Evolutionary conservation across 2,888 invertebrate species (phyloP).

Genomic region (Camptogramma bilineatum): DNA sequence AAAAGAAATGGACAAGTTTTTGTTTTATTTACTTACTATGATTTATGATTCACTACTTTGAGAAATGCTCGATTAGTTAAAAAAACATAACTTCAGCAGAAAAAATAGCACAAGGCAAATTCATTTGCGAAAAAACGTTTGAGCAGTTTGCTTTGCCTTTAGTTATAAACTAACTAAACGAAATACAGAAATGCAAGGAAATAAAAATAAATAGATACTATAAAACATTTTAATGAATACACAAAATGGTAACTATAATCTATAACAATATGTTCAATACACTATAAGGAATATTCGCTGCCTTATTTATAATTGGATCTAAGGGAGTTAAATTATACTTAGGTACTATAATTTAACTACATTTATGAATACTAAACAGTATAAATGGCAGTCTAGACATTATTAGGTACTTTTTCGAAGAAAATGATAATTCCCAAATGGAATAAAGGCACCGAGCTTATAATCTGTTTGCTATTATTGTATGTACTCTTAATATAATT

Average conservation of each 20-base stretch:
- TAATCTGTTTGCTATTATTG: not conserved
- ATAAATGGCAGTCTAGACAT: not conserved
- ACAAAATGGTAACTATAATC: not conserved
- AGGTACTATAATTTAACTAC: not conserved
- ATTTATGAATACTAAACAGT: not conserved
- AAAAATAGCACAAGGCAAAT: no score
- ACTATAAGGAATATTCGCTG: not conserved
- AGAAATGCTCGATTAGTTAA: no score
- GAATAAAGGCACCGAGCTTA: not conserved
- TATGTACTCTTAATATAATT: not conserved
- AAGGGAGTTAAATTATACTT: not conserved
- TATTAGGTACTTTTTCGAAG: not conserved
- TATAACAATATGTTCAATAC: not conserved
- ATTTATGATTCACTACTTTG: no score
- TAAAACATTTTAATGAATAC: not conserved
- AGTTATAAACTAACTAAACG: not conserved
- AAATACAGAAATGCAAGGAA: not conserved
- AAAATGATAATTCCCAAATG: not conserved
- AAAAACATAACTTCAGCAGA: no score
- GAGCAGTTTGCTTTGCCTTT: no score
- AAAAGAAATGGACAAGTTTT: conserved; percentile 55
- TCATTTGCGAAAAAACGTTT: no score
- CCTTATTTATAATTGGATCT: not conserved
- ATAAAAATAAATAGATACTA: not conserved
- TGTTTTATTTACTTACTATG: conserved; percentile 48